phyloP scores from a whole-genome alignment of 2,797 vertebrate species.

The Momotus momota region DNA sequence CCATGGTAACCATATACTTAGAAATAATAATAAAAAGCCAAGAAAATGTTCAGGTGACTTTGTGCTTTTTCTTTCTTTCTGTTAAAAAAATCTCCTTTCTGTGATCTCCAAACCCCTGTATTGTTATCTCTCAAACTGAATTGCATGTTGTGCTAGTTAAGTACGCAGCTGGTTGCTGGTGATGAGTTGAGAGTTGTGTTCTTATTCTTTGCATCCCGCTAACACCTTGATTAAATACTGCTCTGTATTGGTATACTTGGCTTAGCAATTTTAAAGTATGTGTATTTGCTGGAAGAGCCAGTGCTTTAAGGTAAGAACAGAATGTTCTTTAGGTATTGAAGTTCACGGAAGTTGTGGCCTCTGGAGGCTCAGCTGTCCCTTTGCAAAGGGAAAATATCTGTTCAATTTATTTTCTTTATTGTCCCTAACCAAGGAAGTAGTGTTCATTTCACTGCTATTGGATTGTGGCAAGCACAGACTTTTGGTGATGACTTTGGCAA shows the following conservation, averaged over 20 bases:
- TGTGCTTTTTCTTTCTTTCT: neutral
- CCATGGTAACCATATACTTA: neutral
- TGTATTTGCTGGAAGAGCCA: neutral
- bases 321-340: neutral
- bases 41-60: neutral
- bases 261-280: neutral
- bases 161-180: neutral
- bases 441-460: neutral
- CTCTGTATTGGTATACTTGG: neutral
- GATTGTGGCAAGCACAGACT: neutral
- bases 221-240: neutral
- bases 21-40: neutral
- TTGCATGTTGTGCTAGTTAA: neutral
- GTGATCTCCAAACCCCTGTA: neutral
- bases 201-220: neutral
- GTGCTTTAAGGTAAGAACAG: neutral
- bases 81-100: neutral
- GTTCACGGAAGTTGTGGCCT: neutral
- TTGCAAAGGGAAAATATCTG: neutral
- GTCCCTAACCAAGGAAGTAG: neutral
- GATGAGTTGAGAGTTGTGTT: neutral
- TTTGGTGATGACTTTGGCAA: constrained; percentile 32
- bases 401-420: neutral
- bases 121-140: neutral
- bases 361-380: neutral